phyloP scores from a whole-genome alignment of 2,888 invertebrate genomes.

The Amphipyra berbera region DNA sequence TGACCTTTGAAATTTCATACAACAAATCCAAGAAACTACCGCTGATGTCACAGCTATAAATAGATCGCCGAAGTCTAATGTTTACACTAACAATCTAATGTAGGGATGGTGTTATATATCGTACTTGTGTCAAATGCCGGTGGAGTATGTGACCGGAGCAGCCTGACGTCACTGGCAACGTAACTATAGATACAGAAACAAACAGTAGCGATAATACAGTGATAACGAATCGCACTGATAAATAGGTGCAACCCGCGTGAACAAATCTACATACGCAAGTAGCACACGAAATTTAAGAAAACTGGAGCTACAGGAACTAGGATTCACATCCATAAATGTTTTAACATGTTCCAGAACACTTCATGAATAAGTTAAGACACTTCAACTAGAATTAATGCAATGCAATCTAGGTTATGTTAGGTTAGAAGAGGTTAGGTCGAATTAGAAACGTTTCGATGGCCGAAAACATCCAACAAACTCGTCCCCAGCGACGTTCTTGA shows the following conservation, averaged over 20 bases:
- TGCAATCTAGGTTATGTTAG: slow-evolving; percentile 55
- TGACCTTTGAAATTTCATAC: slow-evolving; percentile 72
- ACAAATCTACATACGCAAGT: slow-evolving; percentile 49
- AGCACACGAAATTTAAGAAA: slow-evolving; percentile 33
- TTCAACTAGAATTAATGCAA: slow-evolving; percentile 32
- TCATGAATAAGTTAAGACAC: slow-evolving; percentile 9
- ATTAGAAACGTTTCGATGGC: slow-evolving; percentile 45
- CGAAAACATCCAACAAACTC: slow-evolving; percentile 41
- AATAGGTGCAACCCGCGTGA: slow-evolving; percentile 73
- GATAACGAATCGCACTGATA: slow-evolving; percentile 84
- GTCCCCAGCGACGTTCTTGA: slow-evolving; percentile 34
- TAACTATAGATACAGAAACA: slow-evolving; percentile 83
- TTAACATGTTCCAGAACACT: slow-evolving; percentile 12
- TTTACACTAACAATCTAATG: slow-evolving; percentile 81
- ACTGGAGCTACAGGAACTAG: slow-evolving; percentile 3
- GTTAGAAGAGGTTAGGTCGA: slow-evolving; percentile 56
- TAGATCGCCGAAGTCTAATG: slow-evolving; percentile 77
- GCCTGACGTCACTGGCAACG: slow-evolving; percentile 78
- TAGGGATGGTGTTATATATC: slow-evolving; percentile 70
- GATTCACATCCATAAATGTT: slow-evolving; percentile 13
- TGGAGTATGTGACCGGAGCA: slow-evolving; percentile 61
- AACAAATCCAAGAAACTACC: slow-evolving; percentile 73
- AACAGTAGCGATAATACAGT: slow-evolving; percentile 83
- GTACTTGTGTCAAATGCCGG: slow-evolving; percentile 55
- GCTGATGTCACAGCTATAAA: slow-evolving; percentile 84